A percentile compares a stretch with the other conserved stretches of the same genome.
Evolutionary conservation across 2,888 invertebrate species (phyloP).

Genomic region (Pteria penguin): DNA sequence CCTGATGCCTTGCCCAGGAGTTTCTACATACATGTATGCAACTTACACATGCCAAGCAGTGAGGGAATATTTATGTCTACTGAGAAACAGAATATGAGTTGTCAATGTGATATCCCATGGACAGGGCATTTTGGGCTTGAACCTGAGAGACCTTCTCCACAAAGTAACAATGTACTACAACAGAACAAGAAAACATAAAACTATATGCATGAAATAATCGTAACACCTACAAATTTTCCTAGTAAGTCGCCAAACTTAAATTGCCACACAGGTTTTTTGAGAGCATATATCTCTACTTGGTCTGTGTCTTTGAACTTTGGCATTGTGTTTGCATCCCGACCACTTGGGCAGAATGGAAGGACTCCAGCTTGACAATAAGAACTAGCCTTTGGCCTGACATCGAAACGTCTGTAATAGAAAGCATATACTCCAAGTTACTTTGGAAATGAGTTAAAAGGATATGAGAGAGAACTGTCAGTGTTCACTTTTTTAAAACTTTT

Average conservation of each 20-base stretch:
- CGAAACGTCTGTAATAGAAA: conserved; percentile 60
- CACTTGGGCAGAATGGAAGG: conserved; percentile 73
- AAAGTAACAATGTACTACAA: background rate
- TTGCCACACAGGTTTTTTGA: conserved; percentile 77
- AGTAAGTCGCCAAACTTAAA: conserved; percentile 72
- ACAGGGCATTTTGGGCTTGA: too few relatives aligned
- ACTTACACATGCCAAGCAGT: too few relatives aligned
- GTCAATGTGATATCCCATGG: too few relatives aligned
- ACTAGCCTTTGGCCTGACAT: conserved; percentile 60
- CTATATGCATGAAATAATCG: background rate
- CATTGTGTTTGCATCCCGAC: conserved; percentile 64
- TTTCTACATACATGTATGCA: too few relatives aligned
- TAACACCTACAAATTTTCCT: conserved; percentile 69
- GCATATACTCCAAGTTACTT: background rate
- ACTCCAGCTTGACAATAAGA: conserved; percentile 73
- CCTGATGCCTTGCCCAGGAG: too few relatives aligned
- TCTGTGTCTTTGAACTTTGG: conserved; percentile 64
- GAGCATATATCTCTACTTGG: conserved; percentile 69
- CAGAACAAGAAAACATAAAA: background rate
- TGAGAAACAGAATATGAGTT: too few relatives aligned
- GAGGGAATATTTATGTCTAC: too few relatives aligned
- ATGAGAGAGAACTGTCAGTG: too few relatives aligned
- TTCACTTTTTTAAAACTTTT: too few relatives aligned
- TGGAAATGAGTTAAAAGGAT: too few relatives aligned
- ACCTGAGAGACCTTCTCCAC: too few relatives aligned